Evolutionary conservation across 1,140 invertebrate genomes (phyloP).

Genomic region (Pseudomyrmex gracilis): DNA sequence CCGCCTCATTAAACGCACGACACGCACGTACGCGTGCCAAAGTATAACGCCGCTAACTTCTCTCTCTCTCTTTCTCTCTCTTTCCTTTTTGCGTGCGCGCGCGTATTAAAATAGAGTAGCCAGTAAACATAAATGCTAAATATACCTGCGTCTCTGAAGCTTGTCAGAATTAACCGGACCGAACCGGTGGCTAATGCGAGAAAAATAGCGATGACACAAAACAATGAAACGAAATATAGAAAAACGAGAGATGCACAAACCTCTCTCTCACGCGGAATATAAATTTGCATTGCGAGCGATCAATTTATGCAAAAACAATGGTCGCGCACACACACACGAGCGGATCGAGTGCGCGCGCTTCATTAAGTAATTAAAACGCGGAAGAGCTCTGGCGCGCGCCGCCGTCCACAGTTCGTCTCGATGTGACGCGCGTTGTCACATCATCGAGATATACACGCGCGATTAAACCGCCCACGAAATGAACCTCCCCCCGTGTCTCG

Average conservation of each 20-base stretch:
- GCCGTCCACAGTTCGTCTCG: no score
- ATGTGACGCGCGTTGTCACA: not conserved
- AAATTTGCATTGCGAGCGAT: not conserved
- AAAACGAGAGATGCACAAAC: not conserved
- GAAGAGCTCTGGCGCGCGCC: not conserved
- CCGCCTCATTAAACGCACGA: constrained; percentile 4
- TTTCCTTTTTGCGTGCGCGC: not conserved
- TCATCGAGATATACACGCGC: constrained; percentile 39
- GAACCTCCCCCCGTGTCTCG: not conserved
- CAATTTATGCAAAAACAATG: not conserved
- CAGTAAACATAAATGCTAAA: constrained; percentile 74
- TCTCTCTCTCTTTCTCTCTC: not conserved
- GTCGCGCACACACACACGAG: not conserved
- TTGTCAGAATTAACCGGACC: constrained; percentile 65
- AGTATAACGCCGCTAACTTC: constrained; percentile 57
- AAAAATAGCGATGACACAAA: constrained; percentile 51
- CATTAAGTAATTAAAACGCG: constrained; percentile 23
- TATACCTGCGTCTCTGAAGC: constrained; percentile 58
- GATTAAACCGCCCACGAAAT: constrained; percentile 7
- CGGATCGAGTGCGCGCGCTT: not conserved
- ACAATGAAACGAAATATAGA: not conserved
- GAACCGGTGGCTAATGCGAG: constrained; percentile 49
- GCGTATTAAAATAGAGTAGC: constrained; percentile 70
- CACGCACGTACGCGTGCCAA: constrained; percentile 14
- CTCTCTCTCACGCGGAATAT: not conserved